Evolutionary conservation across 2,888 invertebrate species (phyloP), one percentile per base, ranked within the genome.

Genomic region (Slavum lentiscoides): DNA sequence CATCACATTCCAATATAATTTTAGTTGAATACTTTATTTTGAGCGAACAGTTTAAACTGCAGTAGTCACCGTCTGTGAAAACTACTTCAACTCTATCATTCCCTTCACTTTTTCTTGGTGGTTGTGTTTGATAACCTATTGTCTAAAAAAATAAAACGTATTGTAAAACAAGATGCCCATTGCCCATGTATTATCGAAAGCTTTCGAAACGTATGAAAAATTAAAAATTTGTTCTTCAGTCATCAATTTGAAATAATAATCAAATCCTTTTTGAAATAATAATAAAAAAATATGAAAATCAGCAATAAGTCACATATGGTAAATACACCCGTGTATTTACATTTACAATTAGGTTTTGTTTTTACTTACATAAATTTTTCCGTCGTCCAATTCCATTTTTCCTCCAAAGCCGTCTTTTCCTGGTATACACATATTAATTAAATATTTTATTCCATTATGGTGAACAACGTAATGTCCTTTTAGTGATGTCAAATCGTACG

Each of bases 351-450:
- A 7, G 1, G 15, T 43, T 43, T 43, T 43, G 6, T 23, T 61
- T 30, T 23, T 62, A 76, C 69, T 77, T 39, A 77, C 77, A 77
- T 70, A 62, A 70, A 19, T 77, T 62, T 21, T 77, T 21, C 61
- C 23, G 49, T 77, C 23, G 49, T 77, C 53, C 0, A 62, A 3
- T 70, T 77, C 55, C 62, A 69, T 77, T 13, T 55, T 30, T 49
- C 30, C 69, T 30, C 62, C 49, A 37, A 62, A 9, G 17, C 62
- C 69, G 23, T 39, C 1, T 37, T 61, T 5, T 53, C 62, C 61
- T 17, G 59, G 37, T 15, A 37, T 21, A 62, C 77, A 77, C 53
- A 77, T 53, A 21, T 62, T 61, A 37, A 77, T 55, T 55, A 53
- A 77, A 70, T 77, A 70, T 11, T 59, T 77, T 9, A 4, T n/a